Conservation (phyloP, 2,888 invertebrate species). For the Caenorhabditis sp. region DNA sequence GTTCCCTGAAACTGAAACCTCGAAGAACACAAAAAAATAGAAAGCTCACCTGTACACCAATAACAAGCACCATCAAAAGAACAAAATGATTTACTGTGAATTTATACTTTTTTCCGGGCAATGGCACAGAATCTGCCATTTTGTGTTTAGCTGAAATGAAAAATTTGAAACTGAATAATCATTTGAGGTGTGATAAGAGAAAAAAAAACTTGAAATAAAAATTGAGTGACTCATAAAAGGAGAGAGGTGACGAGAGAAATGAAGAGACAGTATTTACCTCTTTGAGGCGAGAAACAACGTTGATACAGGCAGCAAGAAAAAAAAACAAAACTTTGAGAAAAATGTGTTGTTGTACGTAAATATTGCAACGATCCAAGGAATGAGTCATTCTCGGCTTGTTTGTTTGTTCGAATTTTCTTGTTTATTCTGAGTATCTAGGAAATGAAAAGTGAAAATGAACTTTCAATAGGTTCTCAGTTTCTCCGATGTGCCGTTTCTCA, state of each 20-base stretch:
- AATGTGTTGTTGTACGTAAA: not conserved
- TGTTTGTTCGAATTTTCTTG: not conserved
- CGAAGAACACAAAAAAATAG: not conserved
- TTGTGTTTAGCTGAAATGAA: not conserved
- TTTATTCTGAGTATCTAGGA: not conserved
- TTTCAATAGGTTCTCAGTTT: too few species aligned
- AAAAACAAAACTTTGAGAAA: not conserved
- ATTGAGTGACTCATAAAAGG: not conserved
- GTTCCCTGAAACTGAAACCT: constrained; percentile 32
- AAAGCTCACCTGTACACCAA: constrained; percentile 46
- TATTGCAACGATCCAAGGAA: not conserved
- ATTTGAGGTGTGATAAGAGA: not conserved
- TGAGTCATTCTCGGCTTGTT: not conserved
- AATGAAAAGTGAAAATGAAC: not conserved
- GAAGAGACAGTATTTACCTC: not conserved
- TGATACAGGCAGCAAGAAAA: not conserved
- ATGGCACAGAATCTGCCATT: constrained; percentile 23
- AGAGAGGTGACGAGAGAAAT: not conserved
- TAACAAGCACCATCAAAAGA: constrained; percentile 50
- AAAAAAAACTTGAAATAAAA: not conserved
- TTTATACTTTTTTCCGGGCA: constrained; percentile 42
- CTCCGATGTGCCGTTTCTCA: too few species aligned
- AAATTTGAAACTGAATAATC: not conserved
- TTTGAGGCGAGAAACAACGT: not conserved
- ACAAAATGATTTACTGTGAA: constrained; percentile 50